phyloP scores from a whole-genome alignment of 2,113 vertebrate species.

The Chamaea fasciata region DNA sequence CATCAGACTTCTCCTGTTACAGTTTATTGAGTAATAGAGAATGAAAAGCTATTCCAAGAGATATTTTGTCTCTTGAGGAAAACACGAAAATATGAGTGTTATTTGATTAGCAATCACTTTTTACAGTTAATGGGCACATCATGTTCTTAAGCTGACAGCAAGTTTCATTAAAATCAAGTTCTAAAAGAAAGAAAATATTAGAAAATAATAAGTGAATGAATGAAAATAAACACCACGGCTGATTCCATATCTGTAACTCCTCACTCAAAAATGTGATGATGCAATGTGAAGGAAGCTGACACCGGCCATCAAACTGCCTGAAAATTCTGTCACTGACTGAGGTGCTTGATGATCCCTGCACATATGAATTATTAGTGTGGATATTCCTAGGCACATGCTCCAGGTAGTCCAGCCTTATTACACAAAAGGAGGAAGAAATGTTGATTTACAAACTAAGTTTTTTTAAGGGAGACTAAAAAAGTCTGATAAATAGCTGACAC shows the following conservation, averaged over 20 bases:
- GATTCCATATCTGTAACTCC: neutral
- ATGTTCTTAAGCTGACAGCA: neutral
- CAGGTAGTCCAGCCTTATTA: neutral
- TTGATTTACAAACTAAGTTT: neutral
- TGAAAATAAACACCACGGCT: neutral
- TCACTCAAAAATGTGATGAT: neutral
- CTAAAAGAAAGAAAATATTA: neutral
- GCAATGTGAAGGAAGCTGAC: neutral
- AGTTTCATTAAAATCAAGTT: neutral
- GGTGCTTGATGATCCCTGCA: neutral
- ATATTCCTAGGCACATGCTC: neutral
- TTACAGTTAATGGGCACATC: neutral
- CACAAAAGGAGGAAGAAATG: neutral
- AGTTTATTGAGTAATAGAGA: neutral
- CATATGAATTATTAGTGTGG: neutral
- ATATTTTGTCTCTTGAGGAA: neutral
- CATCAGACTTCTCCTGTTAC: neutral
- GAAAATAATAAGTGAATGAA: neutral
- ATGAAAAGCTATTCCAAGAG: neutral
- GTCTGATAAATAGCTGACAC: neutral
- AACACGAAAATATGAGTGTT: neutral
- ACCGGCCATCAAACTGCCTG: neutral
- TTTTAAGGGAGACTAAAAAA: neutral
- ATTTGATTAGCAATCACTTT: neutral
- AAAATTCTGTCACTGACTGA: rapidly evolving